Evolutionary conservation across 2,797 vertebrate species (phyloP).

Genomic region (Threskiornis aethiopicus): DNA sequence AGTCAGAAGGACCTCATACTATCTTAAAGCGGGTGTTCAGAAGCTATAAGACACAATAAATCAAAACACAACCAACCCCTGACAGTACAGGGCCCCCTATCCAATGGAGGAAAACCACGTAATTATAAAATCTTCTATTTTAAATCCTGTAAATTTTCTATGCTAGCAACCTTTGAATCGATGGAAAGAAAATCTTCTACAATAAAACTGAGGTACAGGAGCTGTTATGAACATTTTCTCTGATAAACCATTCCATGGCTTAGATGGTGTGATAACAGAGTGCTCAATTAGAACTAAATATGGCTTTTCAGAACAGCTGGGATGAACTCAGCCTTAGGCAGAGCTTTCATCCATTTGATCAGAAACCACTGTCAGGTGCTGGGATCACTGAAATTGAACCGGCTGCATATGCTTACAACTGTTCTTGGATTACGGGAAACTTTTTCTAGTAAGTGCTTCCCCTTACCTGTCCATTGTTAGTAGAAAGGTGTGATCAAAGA

Average conservation of each 20-base stretch:
- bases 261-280: background rate
- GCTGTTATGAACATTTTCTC: background rate
- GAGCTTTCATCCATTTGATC: background rate
- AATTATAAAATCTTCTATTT: background rate
- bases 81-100: background rate
- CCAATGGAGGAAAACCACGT: background rate
- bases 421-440: background rate
- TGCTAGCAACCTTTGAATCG: background rate
- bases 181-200: background rate
- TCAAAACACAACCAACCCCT: background rate
- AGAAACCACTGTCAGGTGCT: background rate
- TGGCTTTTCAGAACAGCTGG: background rate
- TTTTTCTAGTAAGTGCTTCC: background rate
- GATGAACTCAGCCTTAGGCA: background rate
- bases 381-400: background rate
- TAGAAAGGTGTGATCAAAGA: background rate
- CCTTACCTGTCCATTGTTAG: background rate
- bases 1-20: background rate
- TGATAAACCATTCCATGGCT: background rate
- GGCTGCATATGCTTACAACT: background rate
- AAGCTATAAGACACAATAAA: background rate
- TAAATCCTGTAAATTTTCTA: background rate
- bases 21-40: background rate
- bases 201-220: background rate
- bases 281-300: background rate